Evolutionary conservation across 2,797 vertebrate species (phyloP).

Genomic region (Masticophis lateralis): DNA sequence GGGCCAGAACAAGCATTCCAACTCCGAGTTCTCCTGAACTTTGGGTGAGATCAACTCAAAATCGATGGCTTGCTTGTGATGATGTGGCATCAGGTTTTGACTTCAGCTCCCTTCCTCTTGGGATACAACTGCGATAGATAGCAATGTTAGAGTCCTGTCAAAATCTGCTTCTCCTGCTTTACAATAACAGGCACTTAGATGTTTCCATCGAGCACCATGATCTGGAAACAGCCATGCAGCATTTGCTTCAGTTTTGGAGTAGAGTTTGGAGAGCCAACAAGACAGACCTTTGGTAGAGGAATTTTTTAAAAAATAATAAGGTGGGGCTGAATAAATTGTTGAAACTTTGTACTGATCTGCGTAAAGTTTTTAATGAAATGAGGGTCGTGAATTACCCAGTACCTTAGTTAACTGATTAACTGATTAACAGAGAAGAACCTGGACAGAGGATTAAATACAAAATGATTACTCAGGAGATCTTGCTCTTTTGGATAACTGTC

Average conservation of each 20-base stretch:
- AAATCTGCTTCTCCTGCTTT: neutral
- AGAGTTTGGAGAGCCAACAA: neutral
- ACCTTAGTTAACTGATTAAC: neutral
- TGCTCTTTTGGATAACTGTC: neutral
- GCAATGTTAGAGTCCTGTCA: neutral
- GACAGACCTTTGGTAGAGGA: neutral
- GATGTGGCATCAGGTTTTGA: neutral
- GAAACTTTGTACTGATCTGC: too few relatives aligned
- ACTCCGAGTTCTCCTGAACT: neutral
- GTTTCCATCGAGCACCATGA: neutral
- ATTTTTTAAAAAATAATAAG: neutral
- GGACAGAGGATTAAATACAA: neutral
- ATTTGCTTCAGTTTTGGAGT: neutral
- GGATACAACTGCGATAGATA: neutral
- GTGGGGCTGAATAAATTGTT: neutral
- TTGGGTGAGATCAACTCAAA: neutral
- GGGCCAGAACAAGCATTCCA: neutral
- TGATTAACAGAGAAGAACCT: neutral
- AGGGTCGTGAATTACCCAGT: neutral
- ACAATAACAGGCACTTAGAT: neutral
- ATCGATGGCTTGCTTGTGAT: neutral
- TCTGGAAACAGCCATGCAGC: neutral
- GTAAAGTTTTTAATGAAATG: neutral
- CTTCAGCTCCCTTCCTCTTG: neutral
- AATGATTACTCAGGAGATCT: neutral